These are phyloP conservation scores for Bubo scandiacus DNA, from an alignment of 2,113 vertebrate genomes.

Conservation along the genomic window DNA sequence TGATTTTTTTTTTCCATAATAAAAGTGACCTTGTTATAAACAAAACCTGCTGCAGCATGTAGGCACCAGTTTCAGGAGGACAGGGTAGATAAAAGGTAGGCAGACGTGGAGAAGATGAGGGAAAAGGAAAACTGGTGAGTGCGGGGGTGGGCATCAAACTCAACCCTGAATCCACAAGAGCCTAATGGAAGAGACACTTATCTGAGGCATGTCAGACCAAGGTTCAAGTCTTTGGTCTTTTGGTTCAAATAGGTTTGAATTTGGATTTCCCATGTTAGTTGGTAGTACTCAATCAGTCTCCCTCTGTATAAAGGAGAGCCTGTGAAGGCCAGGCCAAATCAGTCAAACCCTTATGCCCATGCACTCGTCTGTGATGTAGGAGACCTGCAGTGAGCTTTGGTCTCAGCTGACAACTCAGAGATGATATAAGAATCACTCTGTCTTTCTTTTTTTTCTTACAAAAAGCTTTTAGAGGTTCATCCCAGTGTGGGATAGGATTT, in stretches of 20 bases:
- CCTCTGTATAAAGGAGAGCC: not conserved
- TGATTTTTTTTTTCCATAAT: fast-evolving
- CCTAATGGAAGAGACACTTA: not conserved
- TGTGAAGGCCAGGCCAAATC: not conserved
- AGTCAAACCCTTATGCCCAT: fast-evolving
- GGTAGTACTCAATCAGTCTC: not conserved
- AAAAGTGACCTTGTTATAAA: not conserved
- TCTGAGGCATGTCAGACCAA: not conserved
- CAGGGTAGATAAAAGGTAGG: not conserved
- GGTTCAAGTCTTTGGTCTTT: slow-evolving; percentile 32
- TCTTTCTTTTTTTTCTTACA: not conserved
- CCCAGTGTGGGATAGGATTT: not conserved
- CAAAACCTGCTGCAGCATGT: not conserved
- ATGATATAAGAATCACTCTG: not conserved
- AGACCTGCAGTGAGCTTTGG: not conserved
- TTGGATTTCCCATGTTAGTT: not conserved
- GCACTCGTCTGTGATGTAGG: not conserved
- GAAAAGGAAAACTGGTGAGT: not conserved
- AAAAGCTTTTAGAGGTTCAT: not conserved
- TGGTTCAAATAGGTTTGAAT: slow-evolving; percentile 7
- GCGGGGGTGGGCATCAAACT: not conserved
- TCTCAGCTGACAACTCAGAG: not conserved
- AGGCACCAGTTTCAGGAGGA: not conserved
- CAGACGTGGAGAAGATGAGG: not conserved
- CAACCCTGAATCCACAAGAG: not conserved